Evolutionary conservation across 2,888 invertebrate species (phyloP), one percentile per base, ranked within the genome.

Genomic region (Ectemnius cavifrons): DNA sequence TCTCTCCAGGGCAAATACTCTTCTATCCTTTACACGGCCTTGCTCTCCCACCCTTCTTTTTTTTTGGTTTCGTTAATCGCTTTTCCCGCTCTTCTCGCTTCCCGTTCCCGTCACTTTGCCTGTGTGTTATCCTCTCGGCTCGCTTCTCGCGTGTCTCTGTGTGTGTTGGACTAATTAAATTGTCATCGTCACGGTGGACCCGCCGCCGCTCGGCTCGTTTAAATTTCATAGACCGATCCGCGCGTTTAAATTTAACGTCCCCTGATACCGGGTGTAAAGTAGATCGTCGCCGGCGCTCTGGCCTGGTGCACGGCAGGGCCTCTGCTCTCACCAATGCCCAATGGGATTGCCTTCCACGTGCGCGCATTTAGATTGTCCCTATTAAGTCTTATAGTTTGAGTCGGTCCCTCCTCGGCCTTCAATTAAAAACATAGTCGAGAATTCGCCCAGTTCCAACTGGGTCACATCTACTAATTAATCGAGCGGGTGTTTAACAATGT

Each of bases 181-280:
- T 46, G 18, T 62, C 46, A 62, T 62, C 45, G 49, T 23, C 63
- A 49, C 23, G 20, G n/a, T 49, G 47, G 49, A 14, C n/a, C 5
- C 6, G 28, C 6, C 37, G 37, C 37, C 37, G 37, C 37, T 37
- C 37, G 37, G 37, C 14, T 23, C n/a, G 16, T 13, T 46, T 62
- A 8, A 46, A n/a, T 46, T 20, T n/a, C 46, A 28, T 46, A 52
- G 16, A 14, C 14, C 16, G n/a, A 52, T 52, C 52, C 16, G 16
- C 52, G 16, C 13, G 52, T 16, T 52, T 52, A 37, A 37, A 37
- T 37, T 37, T 37, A 37, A 37, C 37, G 37, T 37, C 37, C 37
- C 37, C 37, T 37, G 37, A 37, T 37, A 37, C 37, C 37, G 37
- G 37, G 37, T 37, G 37, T 37, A 37, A 37, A 37, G 37, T 37